Evolutionary conservation across 2,113 vertebrate species (phyloP), one percentile per base, ranked within the genome.

Genomic region (Nothocercus nigrocapillus): DNA sequence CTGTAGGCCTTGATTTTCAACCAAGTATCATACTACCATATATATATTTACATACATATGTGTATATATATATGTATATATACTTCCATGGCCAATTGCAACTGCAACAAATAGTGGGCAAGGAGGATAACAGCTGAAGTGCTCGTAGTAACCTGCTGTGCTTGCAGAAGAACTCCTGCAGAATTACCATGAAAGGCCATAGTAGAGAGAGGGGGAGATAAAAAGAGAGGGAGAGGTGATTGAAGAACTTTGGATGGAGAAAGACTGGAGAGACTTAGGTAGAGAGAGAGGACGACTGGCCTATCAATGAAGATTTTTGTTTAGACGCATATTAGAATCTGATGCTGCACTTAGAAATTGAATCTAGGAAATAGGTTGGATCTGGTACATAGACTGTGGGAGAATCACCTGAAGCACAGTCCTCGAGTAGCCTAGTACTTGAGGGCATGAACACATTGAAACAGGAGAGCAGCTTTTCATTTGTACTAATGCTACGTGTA

Each of bases 41-140:
- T 49, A 20, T 47, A 44, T 44, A 44, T 44, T 44, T 44, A 44
- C 44, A 44, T 44, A 44, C 17, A 47, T 47, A 47, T 47, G 20
- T 47, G 18, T 47, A 20, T 47, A 47, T 20, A 49, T 24, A 7
- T 45, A 18, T 45, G 17, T 17, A 45, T 18, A 18, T 45, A 49
- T 49, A 49, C 10, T 49, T 22, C 49, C 49, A 49, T 13, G 22
- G 6, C 4, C 59, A 11, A 18, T n/a, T 34, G 30, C 61, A 49
- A 24, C 5, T 17, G 20, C 5, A 68, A 28, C 44, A 61, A 40
- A 5, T 1, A 0, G 2, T 25, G 18, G 24, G 13, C 4, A 45
- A 66, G 9, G 24, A 17, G 27, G 24, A 2, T 32, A 66, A 76
- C 27, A 63, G 40, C 24, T 62, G 40, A 7, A 56, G 3, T 18